Evolutionary conservation across 1,140 invertebrate species (phyloP).

Genomic region (Camponotus vicinus): DNA sequence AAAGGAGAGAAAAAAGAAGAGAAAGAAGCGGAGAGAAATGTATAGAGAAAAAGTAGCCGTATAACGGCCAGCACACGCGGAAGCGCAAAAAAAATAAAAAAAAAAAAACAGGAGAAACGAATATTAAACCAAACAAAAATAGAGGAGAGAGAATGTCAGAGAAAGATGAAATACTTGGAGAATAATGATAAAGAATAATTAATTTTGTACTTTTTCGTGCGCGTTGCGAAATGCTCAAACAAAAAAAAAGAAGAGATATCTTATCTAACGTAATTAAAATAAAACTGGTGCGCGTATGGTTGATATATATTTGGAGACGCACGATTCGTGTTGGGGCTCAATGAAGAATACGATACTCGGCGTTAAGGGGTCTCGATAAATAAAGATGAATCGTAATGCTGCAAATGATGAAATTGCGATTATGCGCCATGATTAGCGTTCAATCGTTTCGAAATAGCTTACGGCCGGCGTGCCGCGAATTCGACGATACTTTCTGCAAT

Average conservation of each 20-base stretch:
- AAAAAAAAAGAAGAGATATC: constrained; percentile 65
- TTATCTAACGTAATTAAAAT: constrained; percentile 72
- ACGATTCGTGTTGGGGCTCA: constrained; percentile 69
- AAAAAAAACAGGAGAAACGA: background rate
- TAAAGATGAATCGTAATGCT: background rate
- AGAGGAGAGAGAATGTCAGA: constrained; percentile 60
- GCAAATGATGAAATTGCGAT: constrained; percentile 38
- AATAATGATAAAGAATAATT: constrained; percentile 83
- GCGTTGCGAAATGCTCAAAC: constrained; percentile 79
- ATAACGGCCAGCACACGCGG: constrained; percentile 41
- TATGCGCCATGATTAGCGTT: constrained; percentile 25
- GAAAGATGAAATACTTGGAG: constrained; percentile 73
- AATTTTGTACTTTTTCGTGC: constrained; percentile 84
- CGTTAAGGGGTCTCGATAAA: constrained; percentile 54
- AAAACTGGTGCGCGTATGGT: constrained; percentile 68
- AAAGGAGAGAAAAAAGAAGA: constrained; percentile 19
- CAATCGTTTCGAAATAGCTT: background rate
- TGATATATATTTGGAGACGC: constrained; percentile 62
- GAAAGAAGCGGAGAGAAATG: background rate
- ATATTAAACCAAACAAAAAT: constrained; percentile 37
- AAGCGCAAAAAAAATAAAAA: background rate
- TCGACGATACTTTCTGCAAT: constrained; percentile 11
- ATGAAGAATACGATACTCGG: constrained; percentile 61
- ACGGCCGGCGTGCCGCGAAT: constrained; percentile 30
- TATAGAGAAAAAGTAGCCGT: constrained; percentile 34